Evolutionary conservation across 2,113 vertebrate species (phyloP), one percentile per base, ranked within the genome.

Genomic region (Sinosuthora webbiana): DNA sequence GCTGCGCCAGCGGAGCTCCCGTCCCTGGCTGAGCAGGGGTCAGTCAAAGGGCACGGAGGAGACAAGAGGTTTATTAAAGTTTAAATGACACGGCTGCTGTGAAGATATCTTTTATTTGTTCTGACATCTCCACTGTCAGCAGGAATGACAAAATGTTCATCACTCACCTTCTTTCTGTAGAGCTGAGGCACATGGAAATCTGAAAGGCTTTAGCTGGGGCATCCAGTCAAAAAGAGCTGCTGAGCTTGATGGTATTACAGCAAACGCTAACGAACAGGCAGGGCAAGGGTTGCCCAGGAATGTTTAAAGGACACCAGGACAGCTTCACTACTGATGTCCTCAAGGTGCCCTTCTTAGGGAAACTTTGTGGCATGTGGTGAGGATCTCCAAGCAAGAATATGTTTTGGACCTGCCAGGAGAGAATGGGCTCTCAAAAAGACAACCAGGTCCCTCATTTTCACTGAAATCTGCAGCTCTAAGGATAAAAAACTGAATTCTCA

Each of bases 21-120:
- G 5, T 7, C 60, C 35, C 41, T 0, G 1, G 3, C 69, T 14
- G 6, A 0, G 0, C 27, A 7, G 0, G 25, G 22, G 30, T 65
- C 83, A 47, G 21, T 8, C 41, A 68, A 60, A 93, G 65, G 65
- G 25, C 65, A 95, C 5, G 4, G 25, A 31, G 6, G 33, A 77
- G 78, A 56, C 41, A 76, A 69, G 53, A 60, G 45, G 44, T 95
- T 93, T 89, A 80, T 94, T 96, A 95, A 96, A 90, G 30, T 91
- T 97, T 92, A 94, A 96, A 82, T 6, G 6, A 69, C 44, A 37
- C 0, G 0, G 17, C 13, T 59, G 23, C 82, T 56, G 30, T 39
- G 55, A 69, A 84, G 70, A 15, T 39, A 73, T 73, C 53, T 93
- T 87, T 92, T 45, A 87, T 91, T 92, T 87, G 45, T 78, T 84